These are phyloP conservation scores for Mustelus asterias DNA, from an alignment of 2,113 vertebrate genomes.

Conservation along the genomic window DNA sequence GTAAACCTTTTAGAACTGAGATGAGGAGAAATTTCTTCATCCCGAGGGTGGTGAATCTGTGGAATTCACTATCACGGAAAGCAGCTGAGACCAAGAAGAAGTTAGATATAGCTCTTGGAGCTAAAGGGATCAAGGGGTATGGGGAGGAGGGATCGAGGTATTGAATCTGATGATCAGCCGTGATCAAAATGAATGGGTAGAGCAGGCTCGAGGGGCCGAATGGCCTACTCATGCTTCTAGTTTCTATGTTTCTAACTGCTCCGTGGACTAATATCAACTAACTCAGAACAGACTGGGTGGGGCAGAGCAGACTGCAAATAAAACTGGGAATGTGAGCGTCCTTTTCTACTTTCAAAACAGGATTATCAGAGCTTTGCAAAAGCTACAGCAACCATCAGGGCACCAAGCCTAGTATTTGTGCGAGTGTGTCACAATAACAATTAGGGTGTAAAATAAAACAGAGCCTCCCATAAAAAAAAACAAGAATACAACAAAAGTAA, in stretches of 20 bases:
- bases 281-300: background rate
- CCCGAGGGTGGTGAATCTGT: too few relatives aligned
- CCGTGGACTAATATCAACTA: background rate
- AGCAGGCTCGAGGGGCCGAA: too few relatives aligned
- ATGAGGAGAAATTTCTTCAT: too few relatives aligned
- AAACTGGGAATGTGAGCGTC: background rate
- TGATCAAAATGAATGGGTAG: too few relatives aligned
- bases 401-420: background rate
- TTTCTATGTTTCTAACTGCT: background rate
- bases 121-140: too few relatives aligned
- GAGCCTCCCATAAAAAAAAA: background rate
- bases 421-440: background rate
- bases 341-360: background rate
- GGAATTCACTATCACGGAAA: too few relatives aligned
- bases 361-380: background rate
- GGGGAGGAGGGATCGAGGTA: too few relatives aligned
- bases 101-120: too few relatives aligned
- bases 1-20: too few relatives aligned
- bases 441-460: background rate
- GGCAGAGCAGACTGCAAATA: background rate
- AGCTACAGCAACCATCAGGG: background rate
- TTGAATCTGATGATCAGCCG: too few relatives aligned
- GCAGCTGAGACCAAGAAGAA: too few relatives aligned
- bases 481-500: background rate
- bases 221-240: too few relatives aligned